Evolutionary conservation across 2,888 invertebrate genomes (phyloP).

Genomic region (Tryphoninae sp.): DNA sequence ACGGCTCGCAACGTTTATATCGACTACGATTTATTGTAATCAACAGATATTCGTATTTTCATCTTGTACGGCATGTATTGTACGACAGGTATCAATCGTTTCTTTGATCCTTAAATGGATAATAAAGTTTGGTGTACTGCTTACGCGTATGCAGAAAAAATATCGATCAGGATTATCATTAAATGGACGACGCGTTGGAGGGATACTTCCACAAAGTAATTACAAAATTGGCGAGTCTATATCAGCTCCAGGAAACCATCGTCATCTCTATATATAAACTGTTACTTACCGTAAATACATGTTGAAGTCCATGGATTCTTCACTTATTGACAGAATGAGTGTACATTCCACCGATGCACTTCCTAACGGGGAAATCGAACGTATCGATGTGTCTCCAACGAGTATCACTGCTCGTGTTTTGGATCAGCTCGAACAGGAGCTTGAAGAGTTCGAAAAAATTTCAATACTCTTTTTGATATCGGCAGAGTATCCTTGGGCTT

Average conservation of each 20-base stretch:
- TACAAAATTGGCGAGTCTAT: too few species aligned
- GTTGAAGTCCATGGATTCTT: not conserved
- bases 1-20: too few species aligned
- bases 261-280: not conserved
- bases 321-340: slow-evolving; percentile 1
- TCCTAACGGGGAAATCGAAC: slow-evolving; percentile 5
- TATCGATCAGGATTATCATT: slow-evolving; percentile 3
- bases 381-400: not conserved
- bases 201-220: not conserved
- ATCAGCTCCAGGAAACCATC: not conserved
- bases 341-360: slow-evolving; percentile 26
- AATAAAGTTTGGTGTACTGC: not conserved
- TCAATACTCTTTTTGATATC: slow-evolving; percentile 78
- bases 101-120: slow-evolving; percentile 21
- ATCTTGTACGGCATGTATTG: not conserved
- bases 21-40: not conserved
- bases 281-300: not conserved
- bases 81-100: not conserved
- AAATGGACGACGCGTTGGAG: not conserved
- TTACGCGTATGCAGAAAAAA: not conserved
- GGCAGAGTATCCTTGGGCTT: slow-evolving; percentile 69
- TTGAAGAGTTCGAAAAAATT: slow-evolving; percentile 82
- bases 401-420: slow-evolving; percentile 8
- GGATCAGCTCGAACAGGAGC: slow-evolving; percentile 79
- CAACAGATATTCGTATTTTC: not conserved